Percentiles rank a stretch among this genome's conserved stretches.
Conservation (phyloP, 2,113 vertebrate genomes). For the Mola mola region DNA sequence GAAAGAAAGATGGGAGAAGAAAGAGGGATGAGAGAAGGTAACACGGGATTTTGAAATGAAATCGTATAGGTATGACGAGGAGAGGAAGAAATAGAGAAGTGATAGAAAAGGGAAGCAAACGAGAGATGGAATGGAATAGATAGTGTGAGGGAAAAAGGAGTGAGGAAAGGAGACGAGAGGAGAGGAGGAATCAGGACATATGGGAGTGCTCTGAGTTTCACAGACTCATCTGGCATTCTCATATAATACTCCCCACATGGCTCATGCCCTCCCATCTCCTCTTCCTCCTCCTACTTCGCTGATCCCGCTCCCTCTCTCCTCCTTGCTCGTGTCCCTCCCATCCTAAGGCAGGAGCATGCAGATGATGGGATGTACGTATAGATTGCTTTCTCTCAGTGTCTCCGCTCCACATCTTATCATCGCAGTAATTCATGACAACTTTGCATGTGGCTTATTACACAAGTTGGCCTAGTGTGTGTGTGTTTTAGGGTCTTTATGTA, state of each 20-base stretch:
- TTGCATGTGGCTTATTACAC: conserved; percentile 20
- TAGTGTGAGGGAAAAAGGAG: neutral
- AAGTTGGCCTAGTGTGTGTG: conserved; percentile 14
- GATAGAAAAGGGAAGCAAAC: neutral
- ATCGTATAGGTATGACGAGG: too few species aligned
- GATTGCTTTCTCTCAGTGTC: conserved; percentile 6
- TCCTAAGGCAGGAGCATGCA: conserved; percentile 3
- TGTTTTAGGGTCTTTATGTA: conserved; percentile 10
- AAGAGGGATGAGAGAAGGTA: too few species aligned
- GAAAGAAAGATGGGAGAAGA: neutral
- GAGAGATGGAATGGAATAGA: neutral
- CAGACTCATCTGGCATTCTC: conserved; percentile 11
- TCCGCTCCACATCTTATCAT: conserved; percentile 24
- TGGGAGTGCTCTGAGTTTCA: conserved; percentile 17
- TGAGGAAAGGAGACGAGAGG: neutral
- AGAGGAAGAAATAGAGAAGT: neutral
- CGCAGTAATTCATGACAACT: conserved; percentile 20
- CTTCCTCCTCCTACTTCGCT: conserved; percentile 1
- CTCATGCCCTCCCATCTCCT: conserved; percentile 8
- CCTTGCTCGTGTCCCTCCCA: neutral
- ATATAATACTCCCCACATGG: conserved; percentile 35
- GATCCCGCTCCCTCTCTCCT: neutral
- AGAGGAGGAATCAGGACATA: too few species aligned
- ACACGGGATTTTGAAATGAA: too few species aligned
- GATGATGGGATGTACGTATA: conserved; percentile 37